These are phyloP conservation scores for Meriones unguiculatus DNA, from an alignment of 2,113 vertebrate species.

Conservation along the genomic window DNA sequence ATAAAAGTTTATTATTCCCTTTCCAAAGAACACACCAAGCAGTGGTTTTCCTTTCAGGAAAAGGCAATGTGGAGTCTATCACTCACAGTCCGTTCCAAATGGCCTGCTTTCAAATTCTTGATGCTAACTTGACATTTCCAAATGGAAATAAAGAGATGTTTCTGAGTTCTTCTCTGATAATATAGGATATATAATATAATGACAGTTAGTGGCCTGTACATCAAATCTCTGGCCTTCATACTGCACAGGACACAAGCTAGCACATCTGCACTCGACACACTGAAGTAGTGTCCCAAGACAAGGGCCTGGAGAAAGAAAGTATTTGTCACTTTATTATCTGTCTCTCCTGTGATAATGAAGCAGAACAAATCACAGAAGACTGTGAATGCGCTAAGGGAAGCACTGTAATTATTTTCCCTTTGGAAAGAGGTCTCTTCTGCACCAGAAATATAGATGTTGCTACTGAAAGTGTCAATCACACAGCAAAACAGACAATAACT, in stretches of 20 bases:
- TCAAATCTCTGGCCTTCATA: not conserved
- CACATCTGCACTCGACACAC: not conserved
- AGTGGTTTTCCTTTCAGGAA: not conserved
- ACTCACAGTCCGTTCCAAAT: not conserved
- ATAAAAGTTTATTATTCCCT: constrained; percentile 45
- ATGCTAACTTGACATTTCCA: constrained; percentile 27
- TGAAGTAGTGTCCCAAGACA: not conserved
- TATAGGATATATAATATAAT: not conserved
- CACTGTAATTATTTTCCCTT: not conserved
- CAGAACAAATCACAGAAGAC: not conserved
- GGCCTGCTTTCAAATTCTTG: not conserved
- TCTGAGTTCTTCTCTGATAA: not conserved
- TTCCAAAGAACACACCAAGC: constrained; percentile 22
- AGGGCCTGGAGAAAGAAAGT: not conserved
- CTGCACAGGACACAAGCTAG: not conserved
- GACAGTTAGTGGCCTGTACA: not conserved
- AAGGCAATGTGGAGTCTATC: not conserved
- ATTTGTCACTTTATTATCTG: not conserved
- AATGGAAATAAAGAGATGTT: not conserved
- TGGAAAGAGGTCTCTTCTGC: not conserved
- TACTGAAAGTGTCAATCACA: not conserved
- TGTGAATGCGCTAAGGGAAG: not conserved
- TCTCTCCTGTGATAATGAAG: not conserved
- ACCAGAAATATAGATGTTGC: not conserved
- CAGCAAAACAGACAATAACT: not conserved